These are phyloP conservation scores for Sminthopsis crassicaudata DNA, from an alignment of 2,113 vertebrate species.

Conservation along the genomic window DNA sequence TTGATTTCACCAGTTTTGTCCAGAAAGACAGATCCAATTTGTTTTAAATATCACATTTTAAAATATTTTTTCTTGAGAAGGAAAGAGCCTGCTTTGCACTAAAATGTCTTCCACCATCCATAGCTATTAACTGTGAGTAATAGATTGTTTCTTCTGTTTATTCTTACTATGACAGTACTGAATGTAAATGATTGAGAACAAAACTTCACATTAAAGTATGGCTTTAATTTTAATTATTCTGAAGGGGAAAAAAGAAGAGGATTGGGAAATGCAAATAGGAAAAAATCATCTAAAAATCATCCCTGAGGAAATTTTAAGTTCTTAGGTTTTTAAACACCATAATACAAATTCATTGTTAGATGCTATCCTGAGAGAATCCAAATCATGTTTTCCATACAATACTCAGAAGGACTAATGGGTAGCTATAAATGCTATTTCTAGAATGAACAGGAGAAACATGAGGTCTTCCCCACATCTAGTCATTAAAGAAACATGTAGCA, in stretches of 20 bases:
- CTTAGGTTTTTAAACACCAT: background rate
- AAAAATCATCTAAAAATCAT: background rate
- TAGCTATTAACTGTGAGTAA: background rate
- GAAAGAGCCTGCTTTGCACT: constrained; percentile 36
- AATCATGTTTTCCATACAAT: background rate
- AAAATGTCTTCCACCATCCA: constrained; percentile 44
- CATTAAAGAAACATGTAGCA: background rate
- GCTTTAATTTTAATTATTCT: background rate
- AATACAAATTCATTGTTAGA: background rate
- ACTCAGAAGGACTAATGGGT: background rate
- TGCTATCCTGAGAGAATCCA: background rate
- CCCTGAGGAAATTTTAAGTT: background rate
- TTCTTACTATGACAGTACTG: background rate
- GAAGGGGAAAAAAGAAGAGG: fast-evolving
- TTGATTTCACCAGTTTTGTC: constrained; percentile 55
- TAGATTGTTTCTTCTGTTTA: background rate
- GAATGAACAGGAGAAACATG: background rate
- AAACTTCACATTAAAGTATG: background rate
- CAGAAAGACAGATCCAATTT: constrained; percentile 44
- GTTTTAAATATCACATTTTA: constrained; percentile 4
- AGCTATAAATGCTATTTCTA: background rate
- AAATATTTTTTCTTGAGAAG: constrained; percentile 12
- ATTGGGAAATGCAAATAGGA: background rate
- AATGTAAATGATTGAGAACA: background rate
- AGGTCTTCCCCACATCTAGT: background rate